Evolutionary conservation across 2,113 vertebrate genomes (phyloP).

Genomic region (Antechinus stuartii): DNA sequence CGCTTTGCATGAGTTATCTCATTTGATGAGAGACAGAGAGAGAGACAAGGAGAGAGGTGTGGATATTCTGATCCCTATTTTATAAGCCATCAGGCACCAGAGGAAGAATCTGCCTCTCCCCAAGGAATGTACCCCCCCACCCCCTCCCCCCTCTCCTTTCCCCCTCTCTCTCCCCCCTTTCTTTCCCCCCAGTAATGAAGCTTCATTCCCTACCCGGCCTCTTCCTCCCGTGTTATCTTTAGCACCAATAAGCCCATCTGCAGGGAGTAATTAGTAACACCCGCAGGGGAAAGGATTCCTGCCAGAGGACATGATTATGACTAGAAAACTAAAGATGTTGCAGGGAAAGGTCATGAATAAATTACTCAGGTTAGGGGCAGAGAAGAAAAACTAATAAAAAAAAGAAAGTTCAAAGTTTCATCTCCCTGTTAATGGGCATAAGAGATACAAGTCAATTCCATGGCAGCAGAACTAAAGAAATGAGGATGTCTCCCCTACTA

Average conservation of each 20-base stretch:
- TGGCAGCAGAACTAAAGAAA: conserved; percentile 68
- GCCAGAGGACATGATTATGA: conserved; percentile 80
- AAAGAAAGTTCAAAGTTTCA: conserved; percentile 22
- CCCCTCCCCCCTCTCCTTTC: neutral
- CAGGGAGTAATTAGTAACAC: conserved; percentile 91
- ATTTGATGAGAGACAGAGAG: neutral
- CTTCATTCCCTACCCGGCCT: conserved; percentile 74
- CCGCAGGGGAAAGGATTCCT: conserved; percentile 84
- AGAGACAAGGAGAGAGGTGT: neutral
- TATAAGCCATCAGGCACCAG: neutral
- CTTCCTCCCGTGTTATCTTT: conserved; percentile 75
- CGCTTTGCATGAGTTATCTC: neutral
- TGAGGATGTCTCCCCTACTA: neutral
- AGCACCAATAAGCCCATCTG: conserved; percentile 81
- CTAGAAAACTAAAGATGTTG: conserved; percentile 75
- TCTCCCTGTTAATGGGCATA: neutral
- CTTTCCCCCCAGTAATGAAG: neutral
- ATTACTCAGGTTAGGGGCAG: conserved; percentile 64
- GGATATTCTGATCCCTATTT: neutral
- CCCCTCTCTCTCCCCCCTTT: too few relatives aligned
- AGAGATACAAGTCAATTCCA: conserved; percentile 45
- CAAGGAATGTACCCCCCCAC: neutral
- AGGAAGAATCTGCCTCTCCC: neutral
- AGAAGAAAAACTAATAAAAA: neutral
- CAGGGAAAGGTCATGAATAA: conserved; percentile 80